Conservation (phyloP, 92 coral and sea anemone species). For the Muricea muricata region DNA sequence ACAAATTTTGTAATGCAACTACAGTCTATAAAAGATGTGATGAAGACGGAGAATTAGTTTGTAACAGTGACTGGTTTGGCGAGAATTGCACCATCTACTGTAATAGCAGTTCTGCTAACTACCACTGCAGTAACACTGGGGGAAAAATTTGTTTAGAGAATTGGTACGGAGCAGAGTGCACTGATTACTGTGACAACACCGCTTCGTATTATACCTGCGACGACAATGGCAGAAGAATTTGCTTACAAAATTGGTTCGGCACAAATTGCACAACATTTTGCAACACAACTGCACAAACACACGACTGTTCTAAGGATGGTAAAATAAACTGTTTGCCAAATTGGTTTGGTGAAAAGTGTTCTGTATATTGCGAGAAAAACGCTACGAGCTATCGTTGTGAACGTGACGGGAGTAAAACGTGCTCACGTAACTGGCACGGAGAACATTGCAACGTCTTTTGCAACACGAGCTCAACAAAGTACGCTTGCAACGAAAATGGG, state of each 20-base stretch:
- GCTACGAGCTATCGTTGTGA: constrained; percentile 12
- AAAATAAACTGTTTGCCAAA: constrained; percentile 20
- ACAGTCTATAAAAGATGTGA: constrained; percentile 61
- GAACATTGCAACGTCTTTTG: constrained; percentile 52
- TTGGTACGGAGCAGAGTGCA: constrained; percentile 70
- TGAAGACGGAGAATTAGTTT: constrained; percentile 51
- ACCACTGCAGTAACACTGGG: constrained; percentile 32
- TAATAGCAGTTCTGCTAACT: background rate
- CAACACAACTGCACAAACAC: constrained; percentile 22
- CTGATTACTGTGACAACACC: constrained; percentile 22
- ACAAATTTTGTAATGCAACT: constrained; percentile 19
- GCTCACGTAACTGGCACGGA: constrained; percentile 59
- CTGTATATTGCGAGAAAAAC: constrained; percentile 18
- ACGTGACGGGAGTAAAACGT: constrained; percentile 39
- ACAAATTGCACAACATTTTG: constrained; percentile 68
- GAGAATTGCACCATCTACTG: constrained; percentile 68
- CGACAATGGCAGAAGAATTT: constrained; percentile 53
- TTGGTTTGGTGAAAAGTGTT: constrained; percentile 58
- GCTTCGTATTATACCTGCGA: constrained; percentile 63
- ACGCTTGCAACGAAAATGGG: constrained; percentile 31
- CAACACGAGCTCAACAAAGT: background rate
- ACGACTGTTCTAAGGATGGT: constrained; percentile 1
- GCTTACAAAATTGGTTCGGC: constrained; percentile 67
- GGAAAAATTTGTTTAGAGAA: constrained; percentile 62
- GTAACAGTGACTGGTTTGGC: constrained; percentile 62